Evolutionary conservation across 2,113 vertebrate genomes (phyloP).

Genomic region (Myocastor coypus): DNA sequence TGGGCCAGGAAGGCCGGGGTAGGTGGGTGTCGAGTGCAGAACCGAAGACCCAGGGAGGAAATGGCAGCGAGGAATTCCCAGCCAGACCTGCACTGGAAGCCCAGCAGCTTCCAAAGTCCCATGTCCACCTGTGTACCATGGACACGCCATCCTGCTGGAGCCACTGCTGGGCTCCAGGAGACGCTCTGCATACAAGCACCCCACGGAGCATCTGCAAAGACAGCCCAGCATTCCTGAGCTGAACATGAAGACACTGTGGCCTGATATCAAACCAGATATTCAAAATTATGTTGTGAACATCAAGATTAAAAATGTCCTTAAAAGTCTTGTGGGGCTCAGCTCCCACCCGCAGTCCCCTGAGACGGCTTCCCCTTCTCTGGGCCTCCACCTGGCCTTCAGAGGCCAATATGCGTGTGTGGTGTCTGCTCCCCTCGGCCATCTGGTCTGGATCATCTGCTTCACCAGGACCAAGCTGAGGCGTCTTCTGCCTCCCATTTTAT

Average conservation of each 20-base stretch:
- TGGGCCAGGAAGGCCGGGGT: background rate
- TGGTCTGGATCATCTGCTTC: background rate
- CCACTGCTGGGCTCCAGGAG: background rate
- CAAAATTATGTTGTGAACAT: background rate
- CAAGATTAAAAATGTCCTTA: background rate
- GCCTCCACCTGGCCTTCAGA: background rate
- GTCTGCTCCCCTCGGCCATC: background rate
- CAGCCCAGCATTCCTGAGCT: background rate
- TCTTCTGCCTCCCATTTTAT: background rate
- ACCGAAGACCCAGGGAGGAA: background rate
- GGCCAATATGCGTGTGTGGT: accelerated
- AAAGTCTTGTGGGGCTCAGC: background rate
- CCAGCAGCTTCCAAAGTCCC: background rate
- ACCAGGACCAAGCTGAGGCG: accelerated
- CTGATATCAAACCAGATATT: background rate
- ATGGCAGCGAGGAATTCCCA: background rate
- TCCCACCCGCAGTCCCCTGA: background rate
- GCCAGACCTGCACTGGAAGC: background rate
- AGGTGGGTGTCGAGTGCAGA: background rate
- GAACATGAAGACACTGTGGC: background rate
- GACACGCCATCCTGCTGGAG: background rate
- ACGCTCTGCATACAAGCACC: accelerated
- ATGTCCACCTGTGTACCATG: background rate
- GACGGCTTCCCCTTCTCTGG: background rate
- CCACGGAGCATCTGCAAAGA: background rate